These are phyloP conservation scores for Arizona elegans DNA, from an alignment of 2,113 vertebrate genomes.

Conservation along the genomic window DNA sequence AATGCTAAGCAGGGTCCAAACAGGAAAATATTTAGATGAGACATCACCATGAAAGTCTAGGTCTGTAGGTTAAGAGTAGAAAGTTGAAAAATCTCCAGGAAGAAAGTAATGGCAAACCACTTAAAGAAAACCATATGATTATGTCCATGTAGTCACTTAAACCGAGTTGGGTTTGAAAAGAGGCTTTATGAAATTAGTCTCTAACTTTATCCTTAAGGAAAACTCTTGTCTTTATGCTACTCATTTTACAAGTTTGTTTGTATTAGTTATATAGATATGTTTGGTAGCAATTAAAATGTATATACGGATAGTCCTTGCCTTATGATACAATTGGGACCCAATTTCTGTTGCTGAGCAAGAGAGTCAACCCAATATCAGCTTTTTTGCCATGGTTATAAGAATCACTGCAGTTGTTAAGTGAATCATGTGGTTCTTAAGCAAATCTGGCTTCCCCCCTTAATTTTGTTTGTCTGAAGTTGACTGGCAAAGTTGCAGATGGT, in stretches of 20 bases:
- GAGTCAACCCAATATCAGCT: neutral
- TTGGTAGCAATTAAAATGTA: neutral
- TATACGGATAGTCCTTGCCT: neutral
- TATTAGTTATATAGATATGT: neutral
- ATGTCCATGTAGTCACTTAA: neutral
- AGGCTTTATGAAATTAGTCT: neutral
- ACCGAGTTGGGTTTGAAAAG: neutral
- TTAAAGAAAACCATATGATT: neutral
- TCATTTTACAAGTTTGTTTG: neutral
- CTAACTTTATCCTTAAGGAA: neutral
- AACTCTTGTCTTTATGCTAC: neutral
- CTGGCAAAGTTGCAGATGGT: no score
- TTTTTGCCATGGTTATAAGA: neutral
- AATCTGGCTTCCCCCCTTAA: neutral
- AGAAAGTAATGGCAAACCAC: neutral
- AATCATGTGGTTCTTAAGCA: neutral
- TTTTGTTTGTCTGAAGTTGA: neutral
- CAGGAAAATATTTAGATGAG: neutral
- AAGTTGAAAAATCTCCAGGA: neutral
- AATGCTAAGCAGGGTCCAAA: neutral
- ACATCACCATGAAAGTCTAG: neutral
- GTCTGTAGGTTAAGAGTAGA: neutral
- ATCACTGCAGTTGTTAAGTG: neutral
- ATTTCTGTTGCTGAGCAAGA: neutral
- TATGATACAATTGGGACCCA: neutral